These are phyloP conservation scores for Peromyscus attwateri DNA, from an alignment of 2,797 vertebrate genomes.

Conservation along the genomic window DNA sequence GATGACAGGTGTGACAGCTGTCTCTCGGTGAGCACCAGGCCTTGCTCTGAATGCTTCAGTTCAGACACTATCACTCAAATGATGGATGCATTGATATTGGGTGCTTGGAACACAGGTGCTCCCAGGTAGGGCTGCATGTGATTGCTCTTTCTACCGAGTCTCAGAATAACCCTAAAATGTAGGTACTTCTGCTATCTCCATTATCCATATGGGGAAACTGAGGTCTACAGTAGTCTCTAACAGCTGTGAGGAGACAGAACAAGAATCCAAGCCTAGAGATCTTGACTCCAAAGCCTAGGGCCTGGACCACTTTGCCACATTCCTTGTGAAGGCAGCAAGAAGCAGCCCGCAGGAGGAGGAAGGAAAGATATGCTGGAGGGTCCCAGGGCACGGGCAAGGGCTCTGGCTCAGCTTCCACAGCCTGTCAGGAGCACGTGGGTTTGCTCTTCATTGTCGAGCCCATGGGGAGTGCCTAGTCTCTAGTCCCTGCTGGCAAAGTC, in stretches of 20 bases:
- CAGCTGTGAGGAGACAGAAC: neutral
- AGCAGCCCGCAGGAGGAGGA: neutral
- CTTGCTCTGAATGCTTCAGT: neutral
- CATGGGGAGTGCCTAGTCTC: neutral
- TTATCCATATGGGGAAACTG: neutral
- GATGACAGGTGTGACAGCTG: neutral
- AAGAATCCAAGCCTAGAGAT: neutral
- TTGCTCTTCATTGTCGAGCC: neutral
- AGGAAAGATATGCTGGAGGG: too few species aligned
- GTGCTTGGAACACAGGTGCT: neutral
- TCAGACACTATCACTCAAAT: neutral
- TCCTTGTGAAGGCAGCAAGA: neutral
- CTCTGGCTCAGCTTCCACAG: too few species aligned
- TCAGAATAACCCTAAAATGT: conserved; percentile 17
- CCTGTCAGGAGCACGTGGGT: accelerated
- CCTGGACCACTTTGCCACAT: neutral
- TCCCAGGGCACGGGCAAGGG: neutral
- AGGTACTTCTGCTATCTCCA: neutral
- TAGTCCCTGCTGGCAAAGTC: neutral
- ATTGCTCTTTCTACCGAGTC: neutral
- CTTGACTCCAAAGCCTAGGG: neutral
- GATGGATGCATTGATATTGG: neutral
- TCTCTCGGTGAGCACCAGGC: neutral
- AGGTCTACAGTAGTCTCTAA: neutral
- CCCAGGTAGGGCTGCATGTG: neutral